These are phyloP conservation scores for Andrena fulva DNA, from an alignment of 2,888 invertebrate genomes.

Conservation along the genomic window DNA sequence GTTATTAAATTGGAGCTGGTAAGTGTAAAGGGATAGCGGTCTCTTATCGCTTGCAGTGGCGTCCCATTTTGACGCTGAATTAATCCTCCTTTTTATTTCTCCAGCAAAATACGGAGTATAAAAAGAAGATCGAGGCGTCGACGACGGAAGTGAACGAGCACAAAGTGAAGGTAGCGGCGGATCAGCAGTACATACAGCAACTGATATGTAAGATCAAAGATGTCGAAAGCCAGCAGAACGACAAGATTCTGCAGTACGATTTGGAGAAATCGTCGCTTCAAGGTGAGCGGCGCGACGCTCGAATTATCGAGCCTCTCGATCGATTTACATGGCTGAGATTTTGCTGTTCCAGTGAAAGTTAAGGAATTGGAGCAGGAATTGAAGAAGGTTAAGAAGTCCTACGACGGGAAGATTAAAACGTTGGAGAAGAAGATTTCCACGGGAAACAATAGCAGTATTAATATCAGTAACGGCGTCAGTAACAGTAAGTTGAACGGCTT, in stretches of 20 bases:
- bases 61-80: background rate
- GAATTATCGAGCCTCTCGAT: background rate
- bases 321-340: background rate
- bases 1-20: conserved; percentile 73
- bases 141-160: conserved; percentile 55
- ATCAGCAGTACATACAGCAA: conserved; percentile 75
- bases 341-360: conserved; percentile 64
- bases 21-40: conserved; percentile 43
- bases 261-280: conserved; percentile 67
- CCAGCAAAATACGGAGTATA: conserved; percentile 69
- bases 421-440: conserved; percentile 40
- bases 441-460: background rate
- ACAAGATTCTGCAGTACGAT: conserved; percentile 64
- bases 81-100: conserved; percentile 2
- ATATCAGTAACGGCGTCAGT: background rate
- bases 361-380: conserved; percentile 69
- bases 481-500: background rate
- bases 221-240: conserved; percentile 61
- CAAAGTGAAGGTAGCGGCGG: conserved; percentile 69
- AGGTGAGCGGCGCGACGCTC: conserved; percentile 57
- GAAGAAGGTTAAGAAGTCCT: conserved; percentile 50
- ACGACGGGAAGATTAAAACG: conserved; percentile 46
- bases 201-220: conserved; percentile 74
- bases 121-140: conserved; percentile 56
- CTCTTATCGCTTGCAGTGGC: background rate